phyloP scores from a whole-genome alignment of 2,113 vertebrate species.

The Cynopterus brachyotis region DNA sequence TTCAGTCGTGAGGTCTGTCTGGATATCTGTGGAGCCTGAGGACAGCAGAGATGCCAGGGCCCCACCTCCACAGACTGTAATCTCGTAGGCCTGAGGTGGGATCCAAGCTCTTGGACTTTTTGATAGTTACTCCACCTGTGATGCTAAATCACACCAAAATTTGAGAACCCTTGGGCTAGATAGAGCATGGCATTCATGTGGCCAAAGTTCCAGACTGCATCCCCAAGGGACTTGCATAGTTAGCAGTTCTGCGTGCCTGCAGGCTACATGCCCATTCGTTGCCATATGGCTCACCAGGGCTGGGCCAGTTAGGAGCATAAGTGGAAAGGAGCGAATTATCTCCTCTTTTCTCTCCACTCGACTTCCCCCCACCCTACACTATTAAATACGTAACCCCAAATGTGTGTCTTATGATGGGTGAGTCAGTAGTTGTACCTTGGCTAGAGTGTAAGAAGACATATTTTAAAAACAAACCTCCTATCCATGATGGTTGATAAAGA shows the following conservation, averaged over 20 bases:
- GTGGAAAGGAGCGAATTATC: neutral
- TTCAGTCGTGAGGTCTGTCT: neutral
- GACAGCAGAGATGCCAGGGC: neutral
- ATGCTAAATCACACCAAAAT: slow-evolving; percentile 1
- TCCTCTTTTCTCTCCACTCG: neutral
- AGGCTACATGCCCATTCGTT: neutral
- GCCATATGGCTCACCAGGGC: slow-evolving; percentile 2
- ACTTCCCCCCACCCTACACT: neutral
- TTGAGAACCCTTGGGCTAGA: neutral
- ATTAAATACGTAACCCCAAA: neutral
- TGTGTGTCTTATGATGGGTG: neutral
- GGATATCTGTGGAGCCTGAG: neutral
- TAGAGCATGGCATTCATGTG: neutral
- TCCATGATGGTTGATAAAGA: neutral
- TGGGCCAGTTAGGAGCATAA: neutral
- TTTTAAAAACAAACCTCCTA: neutral
- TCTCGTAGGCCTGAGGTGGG: neutral
- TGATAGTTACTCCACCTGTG: slow-evolving; percentile 9
- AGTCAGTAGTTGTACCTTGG: neutral
- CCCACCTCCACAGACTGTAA: slow-evolving; percentile 11
- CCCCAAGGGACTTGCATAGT: neutral
- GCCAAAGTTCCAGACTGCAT: neutral
- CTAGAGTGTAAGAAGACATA: neutral
- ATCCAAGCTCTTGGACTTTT: neutral
- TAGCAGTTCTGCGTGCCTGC: neutral